Conservation (phyloP, 2,888 invertebrate species). For the Pterobdella sp. region DNA sequence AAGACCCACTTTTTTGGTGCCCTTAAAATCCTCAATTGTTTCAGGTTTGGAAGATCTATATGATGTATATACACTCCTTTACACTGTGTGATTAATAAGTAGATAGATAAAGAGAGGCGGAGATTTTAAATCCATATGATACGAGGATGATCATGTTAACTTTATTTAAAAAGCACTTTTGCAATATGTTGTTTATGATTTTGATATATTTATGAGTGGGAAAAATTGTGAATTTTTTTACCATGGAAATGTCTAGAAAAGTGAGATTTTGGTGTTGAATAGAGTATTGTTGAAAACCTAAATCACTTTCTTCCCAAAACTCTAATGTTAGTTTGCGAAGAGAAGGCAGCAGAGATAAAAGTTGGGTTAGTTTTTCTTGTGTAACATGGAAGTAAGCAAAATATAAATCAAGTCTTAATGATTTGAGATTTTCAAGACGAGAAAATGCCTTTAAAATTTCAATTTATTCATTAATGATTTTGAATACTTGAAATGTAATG, state of each 20-base stretch:
- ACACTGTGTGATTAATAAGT: slow-evolving; percentile 35
- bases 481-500: not conserved
- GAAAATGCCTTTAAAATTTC: slow-evolving; percentile 38
- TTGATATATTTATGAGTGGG: too few species aligned
- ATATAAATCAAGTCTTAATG: slow-evolving; percentile 47
- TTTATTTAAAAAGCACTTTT: too few species aligned
- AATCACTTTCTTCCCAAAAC: slow-evolving; percentile 47
- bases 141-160: too few species aligned
- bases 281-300: slow-evolving; percentile 42
- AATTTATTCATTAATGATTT: not conserved
- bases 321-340: slow-evolving; percentile 45
- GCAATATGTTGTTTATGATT: too few species aligned
- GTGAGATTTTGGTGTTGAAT: slow-evolving; percentile 42
- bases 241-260: slow-evolving; percentile 47
- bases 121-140: too few species aligned
- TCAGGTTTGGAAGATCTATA: slow-evolving; percentile 43
- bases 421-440: slow-evolving; percentile 40
- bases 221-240: not conserved
- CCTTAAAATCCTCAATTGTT: slow-evolving; percentile 43
- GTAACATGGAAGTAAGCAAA: slow-evolving; percentile 43
- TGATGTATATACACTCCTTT: slow-evolving; percentile 45
- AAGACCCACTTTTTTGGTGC: slow-evolving; percentile 42
- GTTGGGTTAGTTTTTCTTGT: slow-evolving; percentile 41
- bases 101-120: too few species aligned
- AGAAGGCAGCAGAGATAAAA: slow-evolving; percentile 40